phyloP scores from a whole-genome alignment of 1,140 invertebrate species.

The Scaptomyza graminum region DNA sequence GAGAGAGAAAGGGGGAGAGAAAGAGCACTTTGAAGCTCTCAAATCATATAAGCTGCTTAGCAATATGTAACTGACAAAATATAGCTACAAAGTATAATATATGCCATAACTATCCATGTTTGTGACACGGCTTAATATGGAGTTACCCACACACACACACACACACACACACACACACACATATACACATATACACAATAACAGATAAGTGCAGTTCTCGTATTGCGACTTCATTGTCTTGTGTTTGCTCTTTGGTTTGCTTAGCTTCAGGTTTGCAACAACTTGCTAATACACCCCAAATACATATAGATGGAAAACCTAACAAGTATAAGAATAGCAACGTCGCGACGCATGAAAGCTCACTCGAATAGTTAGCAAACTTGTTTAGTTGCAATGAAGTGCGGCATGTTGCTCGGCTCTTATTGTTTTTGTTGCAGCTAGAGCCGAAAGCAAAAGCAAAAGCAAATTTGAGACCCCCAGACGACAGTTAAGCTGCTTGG shows the following conservation, averaged over 20 bases:
- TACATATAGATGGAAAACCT: conserved; percentile 29
- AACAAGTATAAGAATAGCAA: conserved; percentile 55
- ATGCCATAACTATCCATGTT: conserved; percentile 37
- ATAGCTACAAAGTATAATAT: conserved; percentile 16
- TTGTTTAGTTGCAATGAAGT: conserved; percentile 76
- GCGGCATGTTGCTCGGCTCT: conserved; percentile 44
- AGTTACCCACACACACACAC: conserved; percentile 26
- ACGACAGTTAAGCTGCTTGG: conserved; percentile 64
- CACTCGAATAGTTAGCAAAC: conserved; percentile 73
- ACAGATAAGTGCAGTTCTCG: conserved; percentile 42
- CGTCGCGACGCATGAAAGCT: conserved; percentile 62
- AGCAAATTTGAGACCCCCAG: conserved; percentile 67
- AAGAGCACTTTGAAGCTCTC: conserved; percentile 53
- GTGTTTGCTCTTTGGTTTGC: conserved; percentile 56
- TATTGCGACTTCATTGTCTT: conserved; percentile 73
- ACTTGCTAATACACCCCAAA: conserved; percentile 2
- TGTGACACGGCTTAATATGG: conserved; percentile 46
- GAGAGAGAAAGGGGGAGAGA: conserved; percentile 17
- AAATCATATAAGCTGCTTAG: conserved; percentile 72
- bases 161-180: conserved; percentile 12
- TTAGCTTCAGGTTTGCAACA: conserved; percentile 41
- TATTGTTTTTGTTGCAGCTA: neutral
- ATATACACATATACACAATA: conserved; percentile 25
- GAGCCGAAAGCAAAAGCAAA: conserved; percentile 5
- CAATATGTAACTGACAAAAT: conserved; percentile 48